Base-by-base conservation (phyloP, 2,797 vertebrate genomes). In the Sebastes miniatus region DNA sequence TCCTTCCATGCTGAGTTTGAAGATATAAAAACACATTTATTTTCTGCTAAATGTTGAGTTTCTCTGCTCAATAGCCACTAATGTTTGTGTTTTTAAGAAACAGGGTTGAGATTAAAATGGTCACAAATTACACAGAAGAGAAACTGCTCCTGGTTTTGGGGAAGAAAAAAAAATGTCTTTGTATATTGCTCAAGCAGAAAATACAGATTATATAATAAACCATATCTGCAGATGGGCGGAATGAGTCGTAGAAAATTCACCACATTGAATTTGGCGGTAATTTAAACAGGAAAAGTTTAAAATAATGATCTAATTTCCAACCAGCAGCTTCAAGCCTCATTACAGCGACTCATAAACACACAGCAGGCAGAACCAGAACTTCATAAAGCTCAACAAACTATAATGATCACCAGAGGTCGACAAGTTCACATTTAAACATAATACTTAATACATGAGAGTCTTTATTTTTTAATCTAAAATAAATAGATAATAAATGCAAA, bases 21-120 rank as follows among this genome's bases (percentile, higher is more conserved):
- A 57, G 65, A 59, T 80, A 32, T 74, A 71, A 77, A 74, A 80
- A 63, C 69, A 16, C 47, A 54, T 86, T 76, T 50, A 79, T 76
- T 67, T 80, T 83, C 29, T 74, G 73, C 69, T 62, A 32, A 67
- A 76, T 22, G 67, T 66, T 58, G 83, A 31, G 6, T 83, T 73
- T 56, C 29, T 61, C 58, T 7, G 6, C 59, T 50, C 32, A 52
- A 47, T 24, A 25, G 76, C 83, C 80, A 6, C 80, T n/a, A 57
- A 50, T 3, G 47, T 83, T 68, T 73, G 73, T 80, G 67, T 77
- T 70, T 63, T 50, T 73, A 50, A 22, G 63, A 54, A 76, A 50
- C 58, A n/a, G 2, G 6, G 24, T 12, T 56, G 43, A 79, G 56
- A 71, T 73, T 68, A 1, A 82, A 85, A 79, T 20, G 31, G n/a